Evolutionary conservation across 2,888 invertebrate species (phyloP).

Genomic region (Choristoneura rosaceana): DNA sequence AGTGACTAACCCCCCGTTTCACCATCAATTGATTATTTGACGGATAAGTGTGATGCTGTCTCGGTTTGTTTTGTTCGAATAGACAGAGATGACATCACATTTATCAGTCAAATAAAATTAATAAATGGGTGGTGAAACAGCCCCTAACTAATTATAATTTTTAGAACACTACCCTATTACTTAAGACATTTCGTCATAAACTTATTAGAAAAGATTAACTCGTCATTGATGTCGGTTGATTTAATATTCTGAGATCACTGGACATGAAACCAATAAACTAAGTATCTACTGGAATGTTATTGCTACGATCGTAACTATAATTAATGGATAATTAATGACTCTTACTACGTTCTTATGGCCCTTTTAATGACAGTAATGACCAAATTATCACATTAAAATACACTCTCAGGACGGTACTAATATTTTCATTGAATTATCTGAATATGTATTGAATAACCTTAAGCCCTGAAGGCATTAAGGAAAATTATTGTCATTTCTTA

Average conservation of each 20-base stretch:
- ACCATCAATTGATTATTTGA: too few species aligned
- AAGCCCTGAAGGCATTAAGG: neutral
- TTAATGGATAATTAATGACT: neutral
- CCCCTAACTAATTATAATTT: too few species aligned
- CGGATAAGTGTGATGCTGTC: too few species aligned
- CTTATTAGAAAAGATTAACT: too few species aligned
- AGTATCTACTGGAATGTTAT: neutral
- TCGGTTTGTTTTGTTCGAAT: too few species aligned
- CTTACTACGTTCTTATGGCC: neutral
- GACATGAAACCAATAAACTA: constrained; percentile 3
- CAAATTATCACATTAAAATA: constrained; percentile 3
- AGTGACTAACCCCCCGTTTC: too few species aligned
- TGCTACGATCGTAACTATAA: constrained; percentile 1
- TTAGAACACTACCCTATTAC: too few species aligned
- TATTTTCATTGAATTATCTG: neutral
- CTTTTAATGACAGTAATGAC: neutral
- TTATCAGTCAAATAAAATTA: too few species aligned
- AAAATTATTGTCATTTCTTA: neutral
- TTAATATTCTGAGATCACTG: neutral
- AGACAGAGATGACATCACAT: too few species aligned
- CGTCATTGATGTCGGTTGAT: neutral
- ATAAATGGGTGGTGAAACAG: too few species aligned
- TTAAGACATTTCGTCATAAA: too few species aligned
- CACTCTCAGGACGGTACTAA: neutral
- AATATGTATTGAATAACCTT: neutral